Percentiles rank a stretch among this genome's conserved stretches.
These are phyloP conservation scores for Sebastes hubbsi DNA, from an alignment of 2,797 vertebrate species.

Conservation along the genomic window DNA sequence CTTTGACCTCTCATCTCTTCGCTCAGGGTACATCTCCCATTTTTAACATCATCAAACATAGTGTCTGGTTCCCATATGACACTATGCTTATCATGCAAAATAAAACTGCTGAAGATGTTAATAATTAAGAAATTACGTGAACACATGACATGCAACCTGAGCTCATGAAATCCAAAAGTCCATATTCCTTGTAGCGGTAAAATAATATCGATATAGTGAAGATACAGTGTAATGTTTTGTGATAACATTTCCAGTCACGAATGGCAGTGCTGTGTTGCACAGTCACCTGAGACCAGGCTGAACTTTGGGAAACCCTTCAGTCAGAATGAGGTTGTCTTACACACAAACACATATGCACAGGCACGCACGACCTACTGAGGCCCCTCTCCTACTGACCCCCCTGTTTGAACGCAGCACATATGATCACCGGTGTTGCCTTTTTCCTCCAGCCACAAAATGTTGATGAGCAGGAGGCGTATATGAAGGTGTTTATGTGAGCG, in stretches of 20 bases:
- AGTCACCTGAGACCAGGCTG: slow-evolving; percentile 47
- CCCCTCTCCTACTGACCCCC: neutral
- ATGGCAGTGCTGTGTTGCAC: slow-evolving; percentile 10
- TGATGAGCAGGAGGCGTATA: neutral
- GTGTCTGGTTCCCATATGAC: slow-evolving; percentile 1
- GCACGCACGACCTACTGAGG: neutral
- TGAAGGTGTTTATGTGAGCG: slow-evolving; percentile 17
- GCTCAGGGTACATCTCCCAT: neutral
- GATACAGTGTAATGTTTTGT: neutral
- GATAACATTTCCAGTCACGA: neutral
- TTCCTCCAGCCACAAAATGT: slow-evolving; percentile 2
- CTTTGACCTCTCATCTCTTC: slow-evolving; percentile 31
- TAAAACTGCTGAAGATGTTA: neutral
- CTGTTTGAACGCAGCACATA: slow-evolving; percentile 8
- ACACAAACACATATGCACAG: slow-evolving; percentile 34
- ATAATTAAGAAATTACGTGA: neutral
- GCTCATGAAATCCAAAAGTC: neutral
- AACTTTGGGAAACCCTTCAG: slow-evolving; percentile 47
- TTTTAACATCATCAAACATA: slow-evolving; percentile 26
- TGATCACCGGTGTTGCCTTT: slow-evolving; percentile 3
- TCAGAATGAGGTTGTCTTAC: slow-evolving; percentile 44
- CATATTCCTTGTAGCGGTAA: neutral
- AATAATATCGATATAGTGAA: neutral
- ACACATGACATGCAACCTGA: neutral
- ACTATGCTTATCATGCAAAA: neutral